Evolutionary conservation across 2,797 vertebrate species (phyloP).

Genomic region (Hemitrygon akajei): DNA sequence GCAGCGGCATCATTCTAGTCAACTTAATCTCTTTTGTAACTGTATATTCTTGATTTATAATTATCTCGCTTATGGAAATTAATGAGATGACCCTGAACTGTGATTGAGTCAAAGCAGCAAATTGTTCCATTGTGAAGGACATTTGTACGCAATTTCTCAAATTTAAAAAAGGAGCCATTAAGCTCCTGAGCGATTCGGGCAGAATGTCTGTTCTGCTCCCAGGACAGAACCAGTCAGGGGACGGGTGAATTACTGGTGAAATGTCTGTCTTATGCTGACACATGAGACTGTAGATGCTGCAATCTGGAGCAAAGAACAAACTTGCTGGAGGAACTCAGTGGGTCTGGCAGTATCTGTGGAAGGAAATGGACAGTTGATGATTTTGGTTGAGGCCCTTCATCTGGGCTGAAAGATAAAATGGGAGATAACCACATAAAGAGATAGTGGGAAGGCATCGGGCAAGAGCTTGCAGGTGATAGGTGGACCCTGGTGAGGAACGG

Average conservation of each 20-base stretch:
- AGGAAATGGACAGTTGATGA: too few relatives aligned
- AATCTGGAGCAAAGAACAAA: too few relatives aligned
- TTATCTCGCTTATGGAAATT: not conserved
- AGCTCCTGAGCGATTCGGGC: not conserved
- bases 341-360: too few relatives aligned
- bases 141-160: not conserved
- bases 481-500: too few relatives aligned
- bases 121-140: not conserved
- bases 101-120: not conserved
- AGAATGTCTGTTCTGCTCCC: not conserved
- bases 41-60: not conserved
- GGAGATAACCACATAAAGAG: too few relatives aligned
- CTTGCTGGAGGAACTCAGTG: too few relatives aligned
- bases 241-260: not conserved
- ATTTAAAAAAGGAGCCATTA: not conserved
- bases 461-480: too few relatives aligned
- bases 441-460: too few relatives aligned
- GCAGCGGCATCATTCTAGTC: not conserved
- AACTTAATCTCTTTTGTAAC: not conserved
- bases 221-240: not conserved
- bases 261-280: not conserved
- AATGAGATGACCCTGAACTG: not conserved
- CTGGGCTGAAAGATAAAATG: too few relatives aligned
- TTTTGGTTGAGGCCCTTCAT: too few relatives aligned
- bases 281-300: too few relatives aligned